Evolutionary conservation across 2,113 vertebrate species (phyloP), one percentile per base, ranked within the genome.

Genomic region (Pelodiscus sinensis): DNA sequence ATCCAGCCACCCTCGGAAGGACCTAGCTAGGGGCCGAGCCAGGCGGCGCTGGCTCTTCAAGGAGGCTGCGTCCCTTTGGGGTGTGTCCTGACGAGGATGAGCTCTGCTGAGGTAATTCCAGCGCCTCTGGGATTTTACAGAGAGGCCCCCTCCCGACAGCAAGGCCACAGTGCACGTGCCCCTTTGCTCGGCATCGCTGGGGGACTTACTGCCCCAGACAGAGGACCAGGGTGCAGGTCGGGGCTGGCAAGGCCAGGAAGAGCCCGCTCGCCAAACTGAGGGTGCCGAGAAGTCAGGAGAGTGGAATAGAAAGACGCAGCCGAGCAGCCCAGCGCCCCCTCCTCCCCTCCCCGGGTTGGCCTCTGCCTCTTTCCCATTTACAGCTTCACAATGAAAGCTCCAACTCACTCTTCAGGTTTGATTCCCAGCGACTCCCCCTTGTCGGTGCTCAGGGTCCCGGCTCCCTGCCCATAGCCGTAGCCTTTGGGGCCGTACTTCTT

Each of bases 401-500:
- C 0, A 84, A 98, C 99, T 99, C 97, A 99, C 99, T 97, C 97
- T 90, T 98, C 98, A 0, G 95, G 97, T 95, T 97, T 98, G 97
- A 99, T 99, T 82, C 99, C 99, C 96, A 99, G 97, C 3, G 97
- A 96, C 95, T 99, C 98, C 19, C 99, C 99, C 96, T 97, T 98
- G 98, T 99, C 99, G 24, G 97, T 99, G 97, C 98, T 99, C 92
- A 99, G 98, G 1, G 98, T 99, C 52, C 99, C 99, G 0, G 99
- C 99, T 65, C 99, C 99, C 86, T 98, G 98, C 10, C 99, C 99
- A 0, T 98, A 99, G 8, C 99, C 99, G 0, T 99, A 99, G 93
- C 99, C 99, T 97, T 99, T 99, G 77, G 99, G 99, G 10, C 99
- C 99, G 0, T 99, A 98, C 96, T 99, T 99, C 98, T 99, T 99